Evolutionary conservation across 1,140 invertebrate genomes (phyloP), one percentile per base, ranked within the genome.

Genomic region (Scaptomyza montana): DNA sequence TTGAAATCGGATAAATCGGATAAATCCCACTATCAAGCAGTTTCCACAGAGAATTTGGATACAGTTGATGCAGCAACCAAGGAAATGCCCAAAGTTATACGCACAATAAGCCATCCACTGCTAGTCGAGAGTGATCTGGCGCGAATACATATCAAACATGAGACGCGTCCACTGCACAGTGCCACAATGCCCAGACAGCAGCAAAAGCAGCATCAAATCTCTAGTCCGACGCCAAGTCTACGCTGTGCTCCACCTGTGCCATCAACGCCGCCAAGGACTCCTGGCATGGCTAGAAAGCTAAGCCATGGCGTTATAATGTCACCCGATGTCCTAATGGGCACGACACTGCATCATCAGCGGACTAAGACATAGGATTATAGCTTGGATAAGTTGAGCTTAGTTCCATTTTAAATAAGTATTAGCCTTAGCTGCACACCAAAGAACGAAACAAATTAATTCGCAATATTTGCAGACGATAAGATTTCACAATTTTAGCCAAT

Each of bases 101-200:
- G 84, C 10, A 87, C 82, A 33, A 87, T 87, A 21, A 87, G 82
- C 49, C 65, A 89, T 64, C 82, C 82, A 4, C 39, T 87, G 66
- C 65, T 87, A 33, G 70, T 89, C 19, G 82, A 87, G 55, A 82
- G 68, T 28, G 82, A 87, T 28, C 28, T 87, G 65, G 82, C 82
- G 1, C 75, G 75, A 21, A 87, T 87, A 6, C 82, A 87, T 43
- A 82, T 82, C 12, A 68, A 82, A 25, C 82, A 87, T n/a, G 82
- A 87, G 65, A 87, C 82, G 7, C 79, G 78, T 1, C 75, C 36
- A 0, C 39, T 87, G 60, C 72, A 51, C n/a, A 79, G 67, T 28
- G 76, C 75, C 45, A 87, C 82, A 5, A 39, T 89, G 36, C 84
- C 84, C 10, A 39, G 78, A 8, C 55, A 72, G 8, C 25, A 39